Conservation (phyloP, 1,140 invertebrate species). For the Spodoptera frugiperda region DNA sequence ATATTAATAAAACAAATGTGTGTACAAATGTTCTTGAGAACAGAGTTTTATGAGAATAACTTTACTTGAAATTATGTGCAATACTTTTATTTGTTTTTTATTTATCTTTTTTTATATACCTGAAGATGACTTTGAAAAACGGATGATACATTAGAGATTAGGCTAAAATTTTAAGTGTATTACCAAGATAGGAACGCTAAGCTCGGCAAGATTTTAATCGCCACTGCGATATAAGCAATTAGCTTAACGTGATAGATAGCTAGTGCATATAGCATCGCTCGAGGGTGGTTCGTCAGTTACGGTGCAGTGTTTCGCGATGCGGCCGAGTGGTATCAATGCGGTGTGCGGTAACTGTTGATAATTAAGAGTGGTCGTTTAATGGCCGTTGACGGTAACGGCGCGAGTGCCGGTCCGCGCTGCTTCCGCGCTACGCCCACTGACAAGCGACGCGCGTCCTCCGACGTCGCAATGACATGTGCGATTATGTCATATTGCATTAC, state of each 20-base stretch:
- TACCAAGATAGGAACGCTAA: too few relatives aligned
- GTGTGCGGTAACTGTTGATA: slow-evolving; percentile 77
- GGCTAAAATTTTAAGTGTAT: background rate
- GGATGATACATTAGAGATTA: background rate
- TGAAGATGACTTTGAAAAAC: background rate
- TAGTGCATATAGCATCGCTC: slow-evolving; percentile 15
- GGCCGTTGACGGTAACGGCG: slow-evolving; percentile 74
- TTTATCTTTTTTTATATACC: too few relatives aligned
- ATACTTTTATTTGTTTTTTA: too few relatives aligned
- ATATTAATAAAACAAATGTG: slow-evolving; percentile 23
- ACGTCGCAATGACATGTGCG: background rate
- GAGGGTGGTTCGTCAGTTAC: slow-evolving; percentile 60
- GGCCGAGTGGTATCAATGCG: slow-evolving; percentile 59
- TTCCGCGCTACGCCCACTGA: slow-evolving; percentile 69
- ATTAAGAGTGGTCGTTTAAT: slow-evolving; percentile 82
- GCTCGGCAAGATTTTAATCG: background rate
- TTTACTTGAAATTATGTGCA: too few relatives aligned
- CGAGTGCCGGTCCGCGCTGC: slow-evolving; percentile 64
- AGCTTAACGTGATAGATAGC: slow-evolving; percentile 32
- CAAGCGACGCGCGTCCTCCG: slow-evolving; percentile 45
- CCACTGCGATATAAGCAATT: slow-evolving; percentile 22
- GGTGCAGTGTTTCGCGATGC: slow-evolving; percentile 54
- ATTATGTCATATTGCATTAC: slow-evolving; percentile 30
- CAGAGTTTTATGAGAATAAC: background rate
- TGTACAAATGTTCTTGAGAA: background rate